Percentiles rank a stretch among this genome's conserved stretches.
Conservation (phyloP, 2,113 vertebrate genomes). For the Psilopogon haemacephalus region DNA sequence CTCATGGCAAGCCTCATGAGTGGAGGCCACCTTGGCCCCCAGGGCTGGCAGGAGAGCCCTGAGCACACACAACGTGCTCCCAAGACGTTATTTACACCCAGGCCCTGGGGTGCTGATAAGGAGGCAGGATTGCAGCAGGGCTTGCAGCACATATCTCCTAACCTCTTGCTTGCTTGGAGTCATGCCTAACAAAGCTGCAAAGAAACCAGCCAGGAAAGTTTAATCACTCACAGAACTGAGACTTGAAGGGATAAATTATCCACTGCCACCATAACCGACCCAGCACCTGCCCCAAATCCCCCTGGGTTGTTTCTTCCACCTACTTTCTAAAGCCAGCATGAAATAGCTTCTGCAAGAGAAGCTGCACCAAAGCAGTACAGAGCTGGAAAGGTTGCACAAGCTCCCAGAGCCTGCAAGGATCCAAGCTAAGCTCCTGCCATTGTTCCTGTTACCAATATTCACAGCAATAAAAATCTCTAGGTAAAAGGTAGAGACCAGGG, state of each 20-base stretch:
- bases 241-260: background rate
- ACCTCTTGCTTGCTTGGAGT: background rate
- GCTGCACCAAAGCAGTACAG: background rate
- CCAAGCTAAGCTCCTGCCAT: background rate
- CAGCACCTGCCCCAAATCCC: fast-evolving
- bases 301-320: background rate
- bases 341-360: background rate
- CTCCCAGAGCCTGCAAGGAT: background rate
- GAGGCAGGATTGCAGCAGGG: background rate
- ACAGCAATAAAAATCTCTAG: background rate
- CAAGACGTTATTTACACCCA: background rate
- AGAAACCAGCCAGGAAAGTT: background rate
- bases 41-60: background rate
- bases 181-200: background rate
- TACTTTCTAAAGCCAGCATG: background rate
- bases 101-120: background rate
- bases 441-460: background rate
- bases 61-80: fast-evolving
- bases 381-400: background rate
- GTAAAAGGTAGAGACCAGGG: slow-evolving; percentile 21
- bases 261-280: background rate
- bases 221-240: background rate
- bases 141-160: background rate
- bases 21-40: background rate
- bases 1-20: background rate